Conservation (phyloP, 2,888 invertebrate genomes). For the Spicauda simplicius region DNA sequence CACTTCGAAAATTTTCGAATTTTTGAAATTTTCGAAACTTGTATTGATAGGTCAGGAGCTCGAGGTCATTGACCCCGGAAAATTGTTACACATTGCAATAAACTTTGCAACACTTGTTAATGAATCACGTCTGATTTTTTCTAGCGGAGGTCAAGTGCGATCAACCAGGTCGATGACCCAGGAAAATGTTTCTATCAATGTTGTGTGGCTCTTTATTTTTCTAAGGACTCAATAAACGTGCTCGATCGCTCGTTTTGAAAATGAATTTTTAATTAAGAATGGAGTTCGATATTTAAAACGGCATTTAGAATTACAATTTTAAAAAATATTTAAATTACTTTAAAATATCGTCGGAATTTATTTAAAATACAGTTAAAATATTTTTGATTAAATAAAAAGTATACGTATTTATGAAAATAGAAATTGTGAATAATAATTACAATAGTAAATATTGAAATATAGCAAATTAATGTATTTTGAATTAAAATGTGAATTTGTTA, state of each 20-base stretch:
- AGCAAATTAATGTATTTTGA: too few species aligned
- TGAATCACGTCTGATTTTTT: conserved; percentile 28
- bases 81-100: conserved; percentile 41
- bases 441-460: too few species aligned
- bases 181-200: conserved; percentile 34
- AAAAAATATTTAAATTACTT: too few species aligned
- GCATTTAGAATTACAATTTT: too few species aligned
- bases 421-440: too few species aligned
- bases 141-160: conserved; percentile 35
- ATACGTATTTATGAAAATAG: too few species aligned
- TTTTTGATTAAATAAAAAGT: too few species aligned
- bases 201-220: conserved; percentile 32
- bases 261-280: too few species aligned
- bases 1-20: conserved; percentile 44
- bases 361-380: too few species aligned
- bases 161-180: conserved; percentile 29
- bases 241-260: conserved; percentile 2
- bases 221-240: conserved; percentile 32
- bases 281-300: too few species aligned
- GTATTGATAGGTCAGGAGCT: conserved; percentile 41
- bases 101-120: conserved; percentile 22
- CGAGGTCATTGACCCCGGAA: conserved; percentile 72
- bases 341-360: too few species aligned
- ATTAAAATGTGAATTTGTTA: too few species aligned
- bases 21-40: conserved; percentile 42